Conservation (phyloP, 2,797 vertebrate species). For the Florisuga fusca region DNA sequence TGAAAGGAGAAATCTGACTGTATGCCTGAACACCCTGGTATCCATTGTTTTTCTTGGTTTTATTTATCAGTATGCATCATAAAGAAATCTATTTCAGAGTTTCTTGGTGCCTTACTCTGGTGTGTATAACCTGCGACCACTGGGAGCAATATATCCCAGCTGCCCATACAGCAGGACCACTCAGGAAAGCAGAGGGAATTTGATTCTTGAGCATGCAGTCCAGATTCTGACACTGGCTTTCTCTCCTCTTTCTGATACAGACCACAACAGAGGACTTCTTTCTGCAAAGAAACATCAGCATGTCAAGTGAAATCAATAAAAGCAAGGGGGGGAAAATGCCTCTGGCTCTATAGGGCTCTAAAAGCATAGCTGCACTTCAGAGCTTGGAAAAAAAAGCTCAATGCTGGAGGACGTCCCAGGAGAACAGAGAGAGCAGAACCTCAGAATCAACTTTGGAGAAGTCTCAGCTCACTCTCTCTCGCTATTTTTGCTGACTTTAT, state of each 20-base stretch:
- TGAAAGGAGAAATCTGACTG: neutral
- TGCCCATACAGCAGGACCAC: neutral
- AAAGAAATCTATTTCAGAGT: conserved; percentile 7
- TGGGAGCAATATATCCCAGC: neutral
- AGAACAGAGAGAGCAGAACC: neutral
- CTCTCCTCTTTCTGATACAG: rapidly evolving
- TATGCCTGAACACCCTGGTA: neutral
- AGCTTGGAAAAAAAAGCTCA: neutral
- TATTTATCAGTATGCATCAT: neutral
- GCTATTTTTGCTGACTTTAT: neutral
- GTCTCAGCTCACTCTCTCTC: neutral
- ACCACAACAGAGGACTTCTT: neutral
- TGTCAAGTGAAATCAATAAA: conserved; percentile 38
- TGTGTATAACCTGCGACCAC: neutral
- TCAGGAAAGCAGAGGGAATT: conserved; percentile 21
- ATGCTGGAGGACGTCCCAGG: neutral
- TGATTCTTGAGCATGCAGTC: neutral
- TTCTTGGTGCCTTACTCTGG: neutral
- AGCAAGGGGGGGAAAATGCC: neutral
- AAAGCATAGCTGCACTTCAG: neutral
- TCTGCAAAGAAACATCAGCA: conserved; percentile 12
- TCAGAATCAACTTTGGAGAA: neutral
- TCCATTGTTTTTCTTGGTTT: neutral
- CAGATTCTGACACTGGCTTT: neutral
- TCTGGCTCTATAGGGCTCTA: neutral